Base-by-base conservation (phyloP, 2,797 vertebrate genomes). In the Platyrinchus mystaceus region DNA sequence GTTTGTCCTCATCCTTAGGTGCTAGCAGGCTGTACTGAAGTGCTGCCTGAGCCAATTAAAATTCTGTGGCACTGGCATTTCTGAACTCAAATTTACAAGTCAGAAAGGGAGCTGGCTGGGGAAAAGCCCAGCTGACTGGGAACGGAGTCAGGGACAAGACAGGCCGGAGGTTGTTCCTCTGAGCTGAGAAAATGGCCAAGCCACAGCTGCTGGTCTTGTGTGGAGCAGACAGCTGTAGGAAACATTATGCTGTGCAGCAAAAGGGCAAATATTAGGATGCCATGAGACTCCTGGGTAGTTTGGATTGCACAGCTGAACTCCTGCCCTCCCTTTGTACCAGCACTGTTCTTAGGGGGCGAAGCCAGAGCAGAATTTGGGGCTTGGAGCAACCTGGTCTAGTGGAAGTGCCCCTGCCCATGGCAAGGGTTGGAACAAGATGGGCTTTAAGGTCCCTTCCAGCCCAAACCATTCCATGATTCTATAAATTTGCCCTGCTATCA, bases 181-280 rank as follows among this genome's bases (percentile, higher is more conserved):
- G 56, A 70, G 82, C 87, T 83, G 56, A 95, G 71, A 89, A 91
- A 91, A 87, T 52, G 85, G 44, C 56, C 83, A 77, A 91, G 64
- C 90, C 90, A 83, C 95, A 96, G 90, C 94, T 95, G 91, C 87
- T 93, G 16, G 28, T 62, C 90, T 41, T 82, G 82, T 87, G 75
- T 83, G 85, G 82, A 87, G 68, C 64, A 79, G 87, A 82, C 94
- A 94, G 92, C 91, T 95, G 95, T 58, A 93, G 85, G 87, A 95
- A 96, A 85, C 56, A 87, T 89, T 93, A 52, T 83, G 63, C 92
- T 83, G 49, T 59, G 82, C 71, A 77, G 70, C 79, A 77, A 80
- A 95, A 95, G 71, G 79, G 60, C 82, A 89, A 47, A 66, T 89
- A 87, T 44, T 63, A 87, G 56, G 90, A 87, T 90, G 76, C 85